Evolutionary conservation across 2,113 vertebrate genomes (phyloP).

Genomic region (Rhea pennata): DNA sequence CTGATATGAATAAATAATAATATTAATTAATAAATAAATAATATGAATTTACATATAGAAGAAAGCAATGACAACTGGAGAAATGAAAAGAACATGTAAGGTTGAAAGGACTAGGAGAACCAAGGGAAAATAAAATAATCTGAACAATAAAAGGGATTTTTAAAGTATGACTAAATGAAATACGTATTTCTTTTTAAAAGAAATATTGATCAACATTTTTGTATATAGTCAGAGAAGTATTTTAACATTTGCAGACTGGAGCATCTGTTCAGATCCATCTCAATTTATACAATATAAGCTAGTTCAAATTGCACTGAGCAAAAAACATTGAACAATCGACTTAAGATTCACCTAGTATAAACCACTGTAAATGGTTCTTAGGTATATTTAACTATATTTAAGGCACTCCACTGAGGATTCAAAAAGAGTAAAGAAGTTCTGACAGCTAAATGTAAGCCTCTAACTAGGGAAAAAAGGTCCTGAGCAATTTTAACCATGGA

Average conservation of each 20-base stretch:
- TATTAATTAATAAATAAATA: too few relatives aligned
- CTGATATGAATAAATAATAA: too few relatives aligned
- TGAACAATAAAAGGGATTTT: too few relatives aligned
- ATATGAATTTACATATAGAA: too few relatives aligned
- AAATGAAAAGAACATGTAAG: too few relatives aligned
- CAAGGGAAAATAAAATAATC: too few relatives aligned
- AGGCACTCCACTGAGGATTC: background rate
- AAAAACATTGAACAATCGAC: background rate
- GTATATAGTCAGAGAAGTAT: background rate
- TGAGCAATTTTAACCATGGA: background rate
- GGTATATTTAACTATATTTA: background rate
- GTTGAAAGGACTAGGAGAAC: too few relatives aligned
- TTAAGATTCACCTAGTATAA: background rate
- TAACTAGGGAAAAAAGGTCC: background rate
- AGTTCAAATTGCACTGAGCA: background rate
- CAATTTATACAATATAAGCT: background rate
- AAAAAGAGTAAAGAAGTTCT: background rate
- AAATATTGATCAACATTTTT: background rate
- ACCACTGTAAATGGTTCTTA: background rate
- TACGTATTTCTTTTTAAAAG: too few relatives aligned
- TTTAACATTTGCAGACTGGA: background rate
- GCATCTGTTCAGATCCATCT: background rate
- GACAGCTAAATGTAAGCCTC: background rate
- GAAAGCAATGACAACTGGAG: too few relatives aligned
- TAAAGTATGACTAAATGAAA: too few relatives aligned